These are phyloP conservation scores for Dolichopus griseipennis DNA, from an alignment of 2,888 invertebrate genomes.

Conservation along the genomic window DNA sequence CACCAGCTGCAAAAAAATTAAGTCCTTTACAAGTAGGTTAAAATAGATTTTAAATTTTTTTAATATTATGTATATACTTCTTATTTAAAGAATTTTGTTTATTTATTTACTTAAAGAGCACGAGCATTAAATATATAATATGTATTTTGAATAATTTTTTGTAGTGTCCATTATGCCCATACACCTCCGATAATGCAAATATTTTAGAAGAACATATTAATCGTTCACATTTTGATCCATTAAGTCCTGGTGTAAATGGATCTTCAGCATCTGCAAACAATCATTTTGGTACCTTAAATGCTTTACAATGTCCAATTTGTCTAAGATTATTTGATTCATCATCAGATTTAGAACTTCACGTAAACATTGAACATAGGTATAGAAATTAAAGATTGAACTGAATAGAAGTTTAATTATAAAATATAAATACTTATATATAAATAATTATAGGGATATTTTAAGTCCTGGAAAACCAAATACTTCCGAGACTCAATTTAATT, in stretches of 20 bases:
- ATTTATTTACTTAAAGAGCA: not conserved
- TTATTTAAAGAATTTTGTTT: too few species aligned
- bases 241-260: slow-evolving; percentile 39
- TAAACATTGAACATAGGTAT: slow-evolving; percentile 76
- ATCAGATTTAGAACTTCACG: slow-evolving; percentile 74
- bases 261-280: slow-evolving; percentile 41
- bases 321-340: slow-evolving; percentile 60
- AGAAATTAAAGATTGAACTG: slow-evolving; percentile 27
- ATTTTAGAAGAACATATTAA: slow-evolving; percentile 76
- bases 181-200: slow-evolving; percentile 61
- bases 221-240: slow-evolving; percentile 60
- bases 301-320: slow-evolving; percentile 71
- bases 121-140: not conserved
- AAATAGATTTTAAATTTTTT: not conserved
- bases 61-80: not conserved
- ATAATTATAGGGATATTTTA: slow-evolving; percentile 28
- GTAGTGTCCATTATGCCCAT: slow-evolving; percentile 70
- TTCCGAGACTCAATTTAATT: slow-evolving; percentile 29
- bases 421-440: not conserved
- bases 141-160: slow-evolving; percentile 21
- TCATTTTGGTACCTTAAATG: slow-evolving; percentile 41
- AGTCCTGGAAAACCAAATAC: slow-evolving; percentile 28
- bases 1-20: slow-evolving; percentile 36
- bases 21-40: slow-evolving; percentile 22
- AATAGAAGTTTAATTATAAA: not conserved